Evolutionary conservation across 2,888 invertebrate genomes (phyloP).

Genomic region (Macrosoma leucophasiata): DNA sequence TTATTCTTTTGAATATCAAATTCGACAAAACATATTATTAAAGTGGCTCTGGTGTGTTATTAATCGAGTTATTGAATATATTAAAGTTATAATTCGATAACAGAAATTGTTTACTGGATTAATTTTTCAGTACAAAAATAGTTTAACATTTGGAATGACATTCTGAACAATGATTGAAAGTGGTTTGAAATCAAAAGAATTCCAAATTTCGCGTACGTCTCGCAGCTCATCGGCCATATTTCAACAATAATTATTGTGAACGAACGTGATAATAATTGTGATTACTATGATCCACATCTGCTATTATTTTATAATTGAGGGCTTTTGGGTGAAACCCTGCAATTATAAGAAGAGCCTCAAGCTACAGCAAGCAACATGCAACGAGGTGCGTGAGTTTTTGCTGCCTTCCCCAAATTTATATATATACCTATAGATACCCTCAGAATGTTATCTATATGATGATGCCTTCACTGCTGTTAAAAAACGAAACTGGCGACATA

Average conservation of each 20-base stretch:
- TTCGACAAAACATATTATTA: too few relatives aligned
- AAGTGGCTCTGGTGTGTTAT: too few relatives aligned
- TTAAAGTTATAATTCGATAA: too few relatives aligned
- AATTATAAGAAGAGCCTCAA: slow-evolving; percentile 73
- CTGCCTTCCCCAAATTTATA: slow-evolving; percentile 59
- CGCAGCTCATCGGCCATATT: slow-evolving; percentile 59
- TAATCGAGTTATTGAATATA: too few relatives aligned
- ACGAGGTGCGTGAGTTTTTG: slow-evolving; percentile 66
- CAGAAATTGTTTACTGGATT: too few relatives aligned
- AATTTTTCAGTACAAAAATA: too few relatives aligned
- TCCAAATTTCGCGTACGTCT: slow-evolving; percentile 61
- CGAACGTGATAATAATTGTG: slow-evolving; percentile 76
- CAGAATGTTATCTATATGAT: too few relatives aligned
- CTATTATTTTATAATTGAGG: slow-evolving; percentile 76
- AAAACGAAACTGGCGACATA: too few relatives aligned
- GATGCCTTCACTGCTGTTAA: too few relatives aligned
- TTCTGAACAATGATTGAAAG: too few relatives aligned
- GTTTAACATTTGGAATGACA: too few relatives aligned
- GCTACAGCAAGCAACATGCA: slow-evolving; percentile 62
- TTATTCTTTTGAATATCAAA: too few relatives aligned
- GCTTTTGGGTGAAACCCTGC: slow-evolving; percentile 73
- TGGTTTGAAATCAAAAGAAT: slow-evolving; percentile 38
- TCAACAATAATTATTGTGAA: slow-evolving; percentile 68
- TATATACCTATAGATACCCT: slow-evolving; percentile 38
- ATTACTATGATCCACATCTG: slow-evolving; percentile 75